Conservation (phyloP, 2,888 invertebrate species). For the Anarsia innoxiella region DNA sequence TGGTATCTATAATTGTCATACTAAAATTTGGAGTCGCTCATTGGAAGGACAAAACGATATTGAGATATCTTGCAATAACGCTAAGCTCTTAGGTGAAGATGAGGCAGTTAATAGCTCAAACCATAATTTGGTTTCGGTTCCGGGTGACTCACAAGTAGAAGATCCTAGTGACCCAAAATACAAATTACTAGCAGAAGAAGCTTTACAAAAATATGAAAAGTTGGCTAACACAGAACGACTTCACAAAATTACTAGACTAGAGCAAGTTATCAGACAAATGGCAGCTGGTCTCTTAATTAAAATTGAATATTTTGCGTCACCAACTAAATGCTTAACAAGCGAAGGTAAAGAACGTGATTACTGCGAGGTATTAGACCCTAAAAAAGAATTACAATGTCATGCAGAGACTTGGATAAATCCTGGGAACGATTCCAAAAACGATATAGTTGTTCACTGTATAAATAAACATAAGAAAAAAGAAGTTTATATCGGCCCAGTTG, state of each 20-base stretch:
- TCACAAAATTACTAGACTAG: slow-evolving; percentile 18
- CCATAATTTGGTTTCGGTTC: slow-evolving; percentile 8
- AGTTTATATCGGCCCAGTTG: slow-evolving; percentile 3
- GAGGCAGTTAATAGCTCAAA: slow-evolving; percentile 7
- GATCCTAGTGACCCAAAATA: slow-evolving; percentile 22
- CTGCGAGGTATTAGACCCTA: too few species aligned
- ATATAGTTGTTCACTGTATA: slow-evolving; percentile 23
- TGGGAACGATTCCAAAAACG: slow-evolving; percentile 65
- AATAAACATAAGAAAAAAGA: slow-evolving; percentile 17
- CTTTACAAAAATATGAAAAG: slow-evolving; percentile 26
- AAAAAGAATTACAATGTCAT: too few species aligned
- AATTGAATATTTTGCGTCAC: slow-evolving; percentile 37
- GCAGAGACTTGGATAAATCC: slow-evolving; percentile 72
- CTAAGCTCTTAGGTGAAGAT: too few species aligned
- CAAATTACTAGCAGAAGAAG: slow-evolving; percentile 19
- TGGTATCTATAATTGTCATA: too few species aligned
- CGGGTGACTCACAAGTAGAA: slow-evolving; percentile 19
- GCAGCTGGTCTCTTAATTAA: slow-evolving; percentile 54
- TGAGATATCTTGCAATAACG: too few species aligned
- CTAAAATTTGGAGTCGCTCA: too few species aligned
- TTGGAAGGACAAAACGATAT: too few species aligned
- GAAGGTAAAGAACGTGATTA: background rate
- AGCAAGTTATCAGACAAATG: slow-evolving; percentile 32
- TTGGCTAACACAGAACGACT: slow-evolving; percentile 16
- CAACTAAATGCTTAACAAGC: slow-evolving; percentile 40